Conservation (phyloP, 1,140 invertebrate genomes). For the Monomorium pharaonis region DNA sequence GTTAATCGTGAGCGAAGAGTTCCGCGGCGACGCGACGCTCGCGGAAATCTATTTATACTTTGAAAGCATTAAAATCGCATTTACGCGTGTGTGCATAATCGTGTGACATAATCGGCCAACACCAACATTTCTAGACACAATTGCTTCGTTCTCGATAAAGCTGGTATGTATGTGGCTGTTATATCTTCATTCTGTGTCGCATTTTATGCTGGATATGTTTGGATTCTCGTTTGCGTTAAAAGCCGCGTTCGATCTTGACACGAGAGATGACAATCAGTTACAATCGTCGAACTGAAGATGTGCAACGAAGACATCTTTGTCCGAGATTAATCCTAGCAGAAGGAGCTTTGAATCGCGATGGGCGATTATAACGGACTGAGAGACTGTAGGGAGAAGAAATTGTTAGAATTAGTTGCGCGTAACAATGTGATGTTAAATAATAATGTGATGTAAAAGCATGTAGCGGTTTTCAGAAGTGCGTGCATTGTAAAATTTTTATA, state of each 20-base stretch:
- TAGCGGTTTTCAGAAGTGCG: not conserved
- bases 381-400: not conserved
- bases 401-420: not conserved
- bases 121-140: not conserved
- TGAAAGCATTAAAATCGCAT: not conserved
- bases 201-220: not conserved
- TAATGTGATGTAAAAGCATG: not conserved
- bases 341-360: not conserved
- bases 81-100: not conserved
- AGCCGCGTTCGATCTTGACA: not conserved
- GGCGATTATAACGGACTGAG: too few species aligned
- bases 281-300: not conserved
- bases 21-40: not conserved
- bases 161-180: not conserved
- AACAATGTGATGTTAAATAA: not conserved
- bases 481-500: conserved; percentile 15
- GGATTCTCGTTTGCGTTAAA: not conserved
- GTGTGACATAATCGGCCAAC: not conserved
- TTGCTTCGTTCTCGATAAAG: not conserved
- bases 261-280: conserved; percentile 36
- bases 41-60: conserved; percentile 1
- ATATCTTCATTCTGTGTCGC: not conserved
- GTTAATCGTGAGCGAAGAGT: not conserved
- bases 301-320: not conserved
- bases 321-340: conserved; percentile 7